Evolutionary conservation across 1,140 invertebrate species (phyloP).

Genomic region (Laupala kohalensis): DNA sequence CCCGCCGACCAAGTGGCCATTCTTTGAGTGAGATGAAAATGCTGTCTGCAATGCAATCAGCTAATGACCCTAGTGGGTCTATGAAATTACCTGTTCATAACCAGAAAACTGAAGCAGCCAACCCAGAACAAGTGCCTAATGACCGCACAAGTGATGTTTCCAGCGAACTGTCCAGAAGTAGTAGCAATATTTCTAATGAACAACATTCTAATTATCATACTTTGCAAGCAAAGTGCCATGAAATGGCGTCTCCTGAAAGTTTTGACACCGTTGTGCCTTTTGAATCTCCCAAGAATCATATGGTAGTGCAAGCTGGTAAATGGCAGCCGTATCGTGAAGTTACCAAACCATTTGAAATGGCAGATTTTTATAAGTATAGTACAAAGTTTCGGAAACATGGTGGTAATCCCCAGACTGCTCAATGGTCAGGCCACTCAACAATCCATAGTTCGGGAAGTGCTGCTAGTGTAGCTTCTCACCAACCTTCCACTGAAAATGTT

Average conservation of each 20-base stretch:
- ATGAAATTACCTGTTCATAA: not conserved
- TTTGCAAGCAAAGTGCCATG: not conserved
- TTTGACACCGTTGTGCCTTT: conserved; percentile 38
- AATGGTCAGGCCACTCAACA: not conserved
- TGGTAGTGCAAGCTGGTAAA: conserved; percentile 70
- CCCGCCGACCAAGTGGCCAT: conserved; percentile 16
- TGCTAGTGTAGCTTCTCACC: not conserved
- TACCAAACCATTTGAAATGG: conserved; percentile 91
- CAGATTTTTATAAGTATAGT: conserved; percentile 94
- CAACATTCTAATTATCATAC: conserved; percentile 2
- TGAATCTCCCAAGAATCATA: conserved; percentile 64
- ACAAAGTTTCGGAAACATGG: conserved; percentile 69
- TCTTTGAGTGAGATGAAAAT: not conserved
- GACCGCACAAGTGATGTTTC: not conserved
- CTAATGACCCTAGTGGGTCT: not conserved
- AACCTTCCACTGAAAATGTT: not conserved
- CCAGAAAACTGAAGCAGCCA: not conserved
- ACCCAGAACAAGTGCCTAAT: not conserved
- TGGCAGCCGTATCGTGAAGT: conserved; percentile 87
- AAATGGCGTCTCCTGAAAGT: not conserved
- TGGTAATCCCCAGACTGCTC: not conserved
- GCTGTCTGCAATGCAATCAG: not conserved
- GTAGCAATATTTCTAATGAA: conserved; percentile 7
- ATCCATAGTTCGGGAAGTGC: not conserved
- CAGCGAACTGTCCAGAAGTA: conserved; percentile 9